These are phyloP conservation scores for Clarias platycephalus DNA, from an alignment of 2,797 vertebrate species.

Conservation along the genomic window DNA sequence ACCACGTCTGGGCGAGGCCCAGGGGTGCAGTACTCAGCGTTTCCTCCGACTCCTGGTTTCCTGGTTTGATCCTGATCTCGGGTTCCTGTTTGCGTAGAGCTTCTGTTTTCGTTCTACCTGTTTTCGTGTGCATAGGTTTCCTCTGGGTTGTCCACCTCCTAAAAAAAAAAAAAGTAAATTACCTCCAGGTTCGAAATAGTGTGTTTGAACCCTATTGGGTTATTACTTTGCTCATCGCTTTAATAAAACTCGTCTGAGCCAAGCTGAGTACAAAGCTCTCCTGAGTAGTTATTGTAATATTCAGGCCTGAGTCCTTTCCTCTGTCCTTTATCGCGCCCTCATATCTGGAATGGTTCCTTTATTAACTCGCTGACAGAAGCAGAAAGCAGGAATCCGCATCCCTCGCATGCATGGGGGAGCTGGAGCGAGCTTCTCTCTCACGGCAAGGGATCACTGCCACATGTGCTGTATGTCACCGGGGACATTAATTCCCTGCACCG, in stretches of 20 bases:
- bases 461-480: no score
- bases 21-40: background rate
- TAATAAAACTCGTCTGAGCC: background rate
- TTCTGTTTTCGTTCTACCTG: background rate
- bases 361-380: conserved; percentile 58
- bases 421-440: conserved; percentile 36
- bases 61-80: background rate
- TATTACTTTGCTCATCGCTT: background rate
- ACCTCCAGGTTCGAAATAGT: background rate
- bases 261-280: background rate
- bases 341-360: conserved; percentile 55
- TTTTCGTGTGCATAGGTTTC: background rate
- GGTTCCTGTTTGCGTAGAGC: background rate
- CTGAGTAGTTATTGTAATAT: background rate
- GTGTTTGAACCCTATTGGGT: background rate
- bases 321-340: conserved; percentile 31
- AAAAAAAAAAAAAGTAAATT: background rate
- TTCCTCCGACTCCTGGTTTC: background rate
- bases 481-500: no score
- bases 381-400: conserved; percentile 38
- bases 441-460: conserved; percentile 27
- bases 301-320: conserved; percentile 4
- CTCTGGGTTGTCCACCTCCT: background rate
- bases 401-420: conserved; percentile 3
- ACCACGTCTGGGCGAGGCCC: background rate